Conservation (phyloP, 2,113 vertebrate species). For the Ondatra zibethicus region DNA sequence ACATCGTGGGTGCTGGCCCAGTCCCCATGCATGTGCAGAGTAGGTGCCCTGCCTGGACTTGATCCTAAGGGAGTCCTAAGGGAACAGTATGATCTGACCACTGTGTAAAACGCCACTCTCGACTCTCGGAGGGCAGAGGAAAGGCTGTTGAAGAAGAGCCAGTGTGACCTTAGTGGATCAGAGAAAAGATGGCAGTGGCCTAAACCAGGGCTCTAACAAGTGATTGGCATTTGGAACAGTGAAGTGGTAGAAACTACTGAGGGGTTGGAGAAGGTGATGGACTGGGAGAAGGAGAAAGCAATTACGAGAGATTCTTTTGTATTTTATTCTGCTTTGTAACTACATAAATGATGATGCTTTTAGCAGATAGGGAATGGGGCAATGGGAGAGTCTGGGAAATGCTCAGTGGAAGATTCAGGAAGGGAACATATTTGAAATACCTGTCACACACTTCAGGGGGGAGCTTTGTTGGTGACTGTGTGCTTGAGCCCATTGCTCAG, state of each 20-base stretch:
- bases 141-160: background rate
- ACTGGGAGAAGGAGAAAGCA: background rate
- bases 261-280: no score
- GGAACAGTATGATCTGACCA: constrained; percentile 13
- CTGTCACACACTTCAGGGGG: background rate
- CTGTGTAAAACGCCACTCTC: background rate
- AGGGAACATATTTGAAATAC: background rate
- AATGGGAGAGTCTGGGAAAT: background rate
- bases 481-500: background rate
- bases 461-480: background rate
- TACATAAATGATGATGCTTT: background rate
- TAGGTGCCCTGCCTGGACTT: background rate
- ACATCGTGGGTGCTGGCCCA: background rate
- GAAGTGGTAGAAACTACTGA: background rate
- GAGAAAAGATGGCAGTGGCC: background rate
- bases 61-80: constrained; percentile 7
- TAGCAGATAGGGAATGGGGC: background rate
- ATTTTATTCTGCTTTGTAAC: background rate
- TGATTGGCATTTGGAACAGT: background rate
- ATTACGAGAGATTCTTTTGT: background rate
- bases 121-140: background rate
- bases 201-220: background rate
- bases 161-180: background rate
- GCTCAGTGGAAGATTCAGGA: background rate
- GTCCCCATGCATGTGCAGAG: background rate